These are phyloP conservation scores for Mustelus asterias DNA, from an alignment of 2,113 vertebrate genomes.

Conservation along the genomic window DNA sequence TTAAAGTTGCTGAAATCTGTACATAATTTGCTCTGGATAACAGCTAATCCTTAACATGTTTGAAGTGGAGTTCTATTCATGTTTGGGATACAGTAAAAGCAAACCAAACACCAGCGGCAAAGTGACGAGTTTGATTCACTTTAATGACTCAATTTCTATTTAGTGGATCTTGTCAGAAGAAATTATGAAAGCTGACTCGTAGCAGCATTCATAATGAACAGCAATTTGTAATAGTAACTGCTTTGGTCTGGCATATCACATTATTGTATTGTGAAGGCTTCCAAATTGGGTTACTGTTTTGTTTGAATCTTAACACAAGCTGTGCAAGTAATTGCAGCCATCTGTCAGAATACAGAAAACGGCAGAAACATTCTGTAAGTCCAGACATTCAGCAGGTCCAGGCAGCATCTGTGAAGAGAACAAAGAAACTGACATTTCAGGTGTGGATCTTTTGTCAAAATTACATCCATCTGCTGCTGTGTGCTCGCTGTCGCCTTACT, in stretches of 20 bases:
- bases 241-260: background rate
- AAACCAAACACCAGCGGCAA: background rate
- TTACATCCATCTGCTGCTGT: background rate
- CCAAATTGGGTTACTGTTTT: constrained; percentile 18
- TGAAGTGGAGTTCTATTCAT: background rate
- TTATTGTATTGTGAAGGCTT: constrained; percentile 10
- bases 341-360: background rate
- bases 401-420: background rate
- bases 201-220: background rate
- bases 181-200: background rate
- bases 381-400: background rate
- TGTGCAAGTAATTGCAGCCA: constrained; percentile 19
- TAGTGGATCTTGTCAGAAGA: background rate
- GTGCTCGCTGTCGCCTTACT: background rate
- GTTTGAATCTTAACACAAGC: constrained; percentile 9
- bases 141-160: background rate
- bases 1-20: background rate
- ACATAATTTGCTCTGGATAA: background rate
- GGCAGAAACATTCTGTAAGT: background rate
- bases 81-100: background rate
- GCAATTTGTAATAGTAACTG: constrained; percentile 7
- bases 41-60: background rate
- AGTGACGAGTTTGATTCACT: background rate
- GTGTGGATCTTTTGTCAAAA: background rate
- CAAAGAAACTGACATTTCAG: background rate